These are phyloP conservation scores for Entelurus aequoreus DNA, from an alignment of 2,113 vertebrate genomes.

Conservation along the genomic window DNA sequence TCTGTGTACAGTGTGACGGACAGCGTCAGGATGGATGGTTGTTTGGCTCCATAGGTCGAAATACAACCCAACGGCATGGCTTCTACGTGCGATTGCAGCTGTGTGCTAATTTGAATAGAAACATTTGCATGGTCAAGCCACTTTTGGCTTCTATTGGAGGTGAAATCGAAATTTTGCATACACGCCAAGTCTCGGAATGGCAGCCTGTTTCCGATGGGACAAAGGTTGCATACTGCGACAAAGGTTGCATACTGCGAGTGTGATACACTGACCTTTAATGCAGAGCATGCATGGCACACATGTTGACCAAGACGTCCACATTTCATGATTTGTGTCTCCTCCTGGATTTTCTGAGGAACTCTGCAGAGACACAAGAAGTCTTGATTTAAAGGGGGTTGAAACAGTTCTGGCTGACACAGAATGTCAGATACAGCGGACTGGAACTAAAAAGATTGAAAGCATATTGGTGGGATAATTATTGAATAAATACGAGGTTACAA, in stretches of 20 bases:
- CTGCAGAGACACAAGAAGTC: conserved; percentile 32
- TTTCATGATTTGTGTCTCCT: conserved; percentile 38
- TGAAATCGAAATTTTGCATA: conserved; percentile 73
- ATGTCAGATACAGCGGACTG: too few species aligned
- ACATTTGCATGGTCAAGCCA: conserved; percentile 69
- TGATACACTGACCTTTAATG: conserved; percentile 50
- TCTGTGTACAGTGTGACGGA: conserved; percentile 61
- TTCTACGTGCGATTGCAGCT: conserved; percentile 9
- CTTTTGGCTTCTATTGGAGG: conserved; percentile 60
- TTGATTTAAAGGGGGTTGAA: background rate
- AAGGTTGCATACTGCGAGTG: conserved; percentile 30
- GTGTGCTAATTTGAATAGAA: conserved; percentile 70
- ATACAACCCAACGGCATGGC: conserved; percentile 16
- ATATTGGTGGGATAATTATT: too few species aligned
- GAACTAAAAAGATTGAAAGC: too few species aligned
- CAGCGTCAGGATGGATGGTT: conserved; percentile 51
- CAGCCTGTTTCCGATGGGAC: conserved; percentile 40
- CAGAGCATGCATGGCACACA: conserved; percentile 42
- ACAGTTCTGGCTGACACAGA: too few species aligned
- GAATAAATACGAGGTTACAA: too few species aligned
- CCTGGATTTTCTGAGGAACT: conserved; percentile 23
- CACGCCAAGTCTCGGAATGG: conserved; percentile 51
- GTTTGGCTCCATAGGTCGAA: conserved; percentile 43
- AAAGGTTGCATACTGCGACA: conserved; percentile 38
- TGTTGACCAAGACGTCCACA: conserved; percentile 33